These are phyloP conservation scores for Festucalex cinctus DNA, from an alignment of 2,113 vertebrate species.

Conservation along the genomic window DNA sequence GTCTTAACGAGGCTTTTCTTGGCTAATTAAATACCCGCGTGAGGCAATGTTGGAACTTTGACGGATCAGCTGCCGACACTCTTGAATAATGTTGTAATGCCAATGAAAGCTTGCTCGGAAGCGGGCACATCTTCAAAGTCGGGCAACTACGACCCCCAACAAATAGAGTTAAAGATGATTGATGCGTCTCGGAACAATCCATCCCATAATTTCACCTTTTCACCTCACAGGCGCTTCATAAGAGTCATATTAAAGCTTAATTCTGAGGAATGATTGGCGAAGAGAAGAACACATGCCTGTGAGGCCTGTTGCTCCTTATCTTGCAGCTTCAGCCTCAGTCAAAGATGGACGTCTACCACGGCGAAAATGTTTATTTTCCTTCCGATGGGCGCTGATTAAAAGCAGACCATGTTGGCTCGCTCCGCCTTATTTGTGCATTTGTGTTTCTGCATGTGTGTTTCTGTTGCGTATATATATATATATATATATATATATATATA, in stretches of 20 bases:
- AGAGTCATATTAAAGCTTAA: conserved; percentile 64
- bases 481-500: too few relatives aligned
- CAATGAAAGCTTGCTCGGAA: conserved; percentile 36
- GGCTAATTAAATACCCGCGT: conserved; percentile 61
- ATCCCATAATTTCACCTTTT: conserved; percentile 71
- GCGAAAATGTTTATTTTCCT: conserved; percentile 70
- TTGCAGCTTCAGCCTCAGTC: conserved; percentile 54
- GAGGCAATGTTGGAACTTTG: conserved; percentile 49
- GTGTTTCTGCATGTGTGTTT: too few relatives aligned
- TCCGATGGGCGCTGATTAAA: conserved; percentile 72
- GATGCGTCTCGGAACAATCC: conserved; percentile 60
- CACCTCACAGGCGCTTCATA: conserved; percentile 49
- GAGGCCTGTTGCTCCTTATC: conserved; percentile 67
- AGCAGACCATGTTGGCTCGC: conserved; percentile 65
- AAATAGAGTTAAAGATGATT: conserved; percentile 56
- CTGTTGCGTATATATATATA: too few relatives aligned
- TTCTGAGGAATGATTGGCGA: conserved; percentile 58
- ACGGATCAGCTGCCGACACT: conserved; percentile 49
- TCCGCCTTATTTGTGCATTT: conserved; percentile 48
- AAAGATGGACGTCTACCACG: conserved; percentile 64
- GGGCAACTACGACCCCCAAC: conserved; percentile 25
- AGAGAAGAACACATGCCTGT: conserved; percentile 60
- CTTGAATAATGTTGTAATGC: conserved; percentile 23
- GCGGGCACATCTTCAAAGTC: conserved; percentile 23
- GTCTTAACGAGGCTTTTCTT: conserved; percentile 33